phyloP scores from a whole-genome alignment of 2,888 invertebrate genomes.

The Incurvaria masculella region DNA sequence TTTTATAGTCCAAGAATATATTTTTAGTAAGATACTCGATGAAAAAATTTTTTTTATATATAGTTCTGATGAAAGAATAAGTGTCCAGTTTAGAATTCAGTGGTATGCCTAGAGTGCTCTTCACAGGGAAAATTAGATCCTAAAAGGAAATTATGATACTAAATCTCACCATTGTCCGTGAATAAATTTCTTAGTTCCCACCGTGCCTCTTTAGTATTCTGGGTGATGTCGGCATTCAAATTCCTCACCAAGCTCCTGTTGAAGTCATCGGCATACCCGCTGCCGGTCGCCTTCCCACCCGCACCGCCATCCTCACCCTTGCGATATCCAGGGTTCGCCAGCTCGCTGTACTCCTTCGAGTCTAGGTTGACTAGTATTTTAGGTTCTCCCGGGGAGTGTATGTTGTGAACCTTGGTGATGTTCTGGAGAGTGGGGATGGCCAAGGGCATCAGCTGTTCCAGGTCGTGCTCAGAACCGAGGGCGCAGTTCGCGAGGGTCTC shows the following conservation, averaged over 20 bases:
- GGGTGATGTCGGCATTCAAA: conserved; percentile 59
- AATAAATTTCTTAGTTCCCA: conserved; percentile 63
- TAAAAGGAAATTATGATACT: conserved; percentile 9
- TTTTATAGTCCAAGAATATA: too few relatives aligned
- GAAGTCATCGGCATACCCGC: conserved; percentile 38
- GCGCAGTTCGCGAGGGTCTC: conserved; percentile 51
- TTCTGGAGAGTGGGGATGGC: conserved; percentile 45
- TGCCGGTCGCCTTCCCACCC: conserved; percentile 35
- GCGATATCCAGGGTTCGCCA: conserved; percentile 23
- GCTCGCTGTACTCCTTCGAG: conserved; percentile 47
- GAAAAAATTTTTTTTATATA: too few relatives aligned
- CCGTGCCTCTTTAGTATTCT: conserved; percentile 68
- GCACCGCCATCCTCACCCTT: conserved; percentile 34
- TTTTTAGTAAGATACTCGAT: too few relatives aligned
- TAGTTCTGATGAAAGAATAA: too few relatives aligned
- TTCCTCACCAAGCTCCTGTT: conserved; percentile 50
- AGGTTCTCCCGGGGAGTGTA: conserved; percentile 50
- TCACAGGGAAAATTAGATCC: too few relatives aligned
- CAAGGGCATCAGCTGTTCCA: conserved; percentile 36
- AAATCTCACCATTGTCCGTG: conserved; percentile 42
- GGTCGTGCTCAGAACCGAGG: conserved; percentile 44
- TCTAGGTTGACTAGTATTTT: conserved; percentile 48
- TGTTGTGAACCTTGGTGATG: conserved; percentile 45
- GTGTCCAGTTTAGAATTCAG: too few relatives aligned
- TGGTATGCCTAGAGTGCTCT: too few relatives aligned